Evolutionary conservation across 1,140 invertebrate species (phyloP).

Genomic region (Drosophila ohnishii): DNA sequence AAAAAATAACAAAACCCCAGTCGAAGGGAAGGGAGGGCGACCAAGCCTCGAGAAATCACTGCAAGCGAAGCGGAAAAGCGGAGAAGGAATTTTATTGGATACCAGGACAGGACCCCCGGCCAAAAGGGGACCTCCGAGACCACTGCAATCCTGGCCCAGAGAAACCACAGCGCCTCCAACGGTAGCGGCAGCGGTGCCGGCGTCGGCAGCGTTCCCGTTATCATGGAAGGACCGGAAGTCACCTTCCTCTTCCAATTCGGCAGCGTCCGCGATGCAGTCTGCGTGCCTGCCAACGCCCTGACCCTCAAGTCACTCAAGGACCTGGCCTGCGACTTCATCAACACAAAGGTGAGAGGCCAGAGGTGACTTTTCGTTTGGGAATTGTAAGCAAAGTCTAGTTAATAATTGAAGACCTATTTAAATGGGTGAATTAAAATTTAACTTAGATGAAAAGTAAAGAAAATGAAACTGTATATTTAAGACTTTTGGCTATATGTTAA

Average conservation of each 20-base stretch:
- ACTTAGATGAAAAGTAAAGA: not conserved
- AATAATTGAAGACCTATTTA: not conserved
- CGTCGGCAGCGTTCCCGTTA: constrained; percentile 71
- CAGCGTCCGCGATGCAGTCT: constrained; percentile 93
- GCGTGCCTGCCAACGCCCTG: constrained; percentile 90
- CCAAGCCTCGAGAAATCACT: constrained; percentile 22
- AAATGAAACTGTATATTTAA: not conserved
- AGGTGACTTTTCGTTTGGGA: not conserved
- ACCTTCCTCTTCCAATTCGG: constrained; percentile 98
- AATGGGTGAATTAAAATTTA: not conserved
- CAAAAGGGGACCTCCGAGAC: constrained; percentile 23
- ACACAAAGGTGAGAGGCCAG: constrained; percentile 90
- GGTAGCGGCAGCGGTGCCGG: constrained; percentile 46
- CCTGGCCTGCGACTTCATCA: constrained; percentile 96
- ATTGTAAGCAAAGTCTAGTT: not conserved
- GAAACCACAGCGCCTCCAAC: constrained; percentile 59
- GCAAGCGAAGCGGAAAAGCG: constrained; percentile 34
- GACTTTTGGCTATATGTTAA: not conserved
- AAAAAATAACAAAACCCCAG: constrained; percentile 14
- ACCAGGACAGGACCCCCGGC: constrained; percentile 8
- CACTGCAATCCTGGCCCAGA: constrained; percentile 67
- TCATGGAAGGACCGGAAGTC: constrained; percentile 90
- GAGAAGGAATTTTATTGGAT: constrained; percentile 49
- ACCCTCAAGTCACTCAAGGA: constrained; percentile 96
- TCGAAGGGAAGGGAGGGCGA: not conserved